Evolutionary conservation across 2,113 vertebrate genomes (phyloP).

Genomic region (Pseudorectes ferrugineus): DNA sequence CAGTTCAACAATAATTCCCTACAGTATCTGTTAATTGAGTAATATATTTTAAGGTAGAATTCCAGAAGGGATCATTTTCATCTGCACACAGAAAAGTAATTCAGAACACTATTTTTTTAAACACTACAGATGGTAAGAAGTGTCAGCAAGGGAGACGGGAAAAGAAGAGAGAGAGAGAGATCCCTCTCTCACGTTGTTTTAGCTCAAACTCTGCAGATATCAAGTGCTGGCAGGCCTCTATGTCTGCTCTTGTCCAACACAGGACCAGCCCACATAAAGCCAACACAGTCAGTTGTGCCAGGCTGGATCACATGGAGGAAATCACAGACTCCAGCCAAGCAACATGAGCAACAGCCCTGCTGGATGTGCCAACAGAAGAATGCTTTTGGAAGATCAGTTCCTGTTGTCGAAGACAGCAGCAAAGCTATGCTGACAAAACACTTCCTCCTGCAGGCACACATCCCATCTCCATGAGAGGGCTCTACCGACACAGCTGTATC

Average conservation of each 20-base stretch:
- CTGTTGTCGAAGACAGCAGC: not conserved
- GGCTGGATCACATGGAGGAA: rapidly evolving
- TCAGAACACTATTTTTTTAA: not conserved
- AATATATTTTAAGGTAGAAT: not conserved
- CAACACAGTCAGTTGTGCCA: rapidly evolving
- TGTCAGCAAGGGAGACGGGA: not conserved
- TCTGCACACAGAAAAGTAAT: not conserved
- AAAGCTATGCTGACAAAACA: not conserved
- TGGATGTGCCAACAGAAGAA: not conserved
- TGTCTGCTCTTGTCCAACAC: not conserved
- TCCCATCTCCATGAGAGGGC: not conserved
- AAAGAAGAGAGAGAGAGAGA: not conserved
- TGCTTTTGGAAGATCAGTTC: not conserved
- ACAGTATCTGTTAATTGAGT: not conserved
- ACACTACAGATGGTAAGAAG: not conserved
- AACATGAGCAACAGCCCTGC: not conserved
- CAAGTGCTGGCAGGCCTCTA: not conserved
- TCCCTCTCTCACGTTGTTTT: not conserved
- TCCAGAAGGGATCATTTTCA: not conserved
- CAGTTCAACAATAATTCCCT: not conserved
- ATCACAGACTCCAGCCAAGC: not conserved
- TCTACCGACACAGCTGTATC: rapidly evolving
- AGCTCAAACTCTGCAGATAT: not conserved
- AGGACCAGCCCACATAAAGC: not conserved
- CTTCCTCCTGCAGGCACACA: not conserved